Conservation (phyloP, 2,797 vertebrate species). For the Psittacula derbiana region DNA sequence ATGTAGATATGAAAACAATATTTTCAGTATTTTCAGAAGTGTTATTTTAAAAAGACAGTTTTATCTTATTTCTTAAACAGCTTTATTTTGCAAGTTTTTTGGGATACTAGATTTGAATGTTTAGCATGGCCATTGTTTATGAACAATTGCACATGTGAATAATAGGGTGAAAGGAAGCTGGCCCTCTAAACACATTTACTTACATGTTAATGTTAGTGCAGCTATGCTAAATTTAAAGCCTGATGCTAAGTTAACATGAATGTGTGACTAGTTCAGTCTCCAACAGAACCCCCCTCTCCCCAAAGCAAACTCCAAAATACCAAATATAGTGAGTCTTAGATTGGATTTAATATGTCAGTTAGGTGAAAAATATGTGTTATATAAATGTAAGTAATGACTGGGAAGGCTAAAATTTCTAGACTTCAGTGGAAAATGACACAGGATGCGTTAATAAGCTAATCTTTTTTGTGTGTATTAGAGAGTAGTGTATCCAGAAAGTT, state of each 20-base stretch:
- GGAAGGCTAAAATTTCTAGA: not conserved
- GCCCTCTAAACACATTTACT: not conserved
- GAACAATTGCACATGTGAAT: not conserved
- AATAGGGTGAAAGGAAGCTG: not conserved
- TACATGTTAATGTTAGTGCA: not conserved
- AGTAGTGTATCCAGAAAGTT: not conserved
- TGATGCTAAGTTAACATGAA: not conserved
- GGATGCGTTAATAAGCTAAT: not conserved
- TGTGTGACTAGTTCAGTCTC: not conserved
- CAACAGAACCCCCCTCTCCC: not conserved
- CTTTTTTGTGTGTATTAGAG: not conserved
- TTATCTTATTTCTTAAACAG: not conserved
- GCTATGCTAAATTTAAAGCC: not conserved
- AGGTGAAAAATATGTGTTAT: not conserved
- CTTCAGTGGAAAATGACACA: not conserved
- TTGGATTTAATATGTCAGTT: not conserved
- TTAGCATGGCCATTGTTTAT: not conserved
- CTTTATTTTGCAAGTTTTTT: not conserved
- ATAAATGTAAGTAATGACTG: not conserved
- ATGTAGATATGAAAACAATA: not conserved
- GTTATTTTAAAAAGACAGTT: not conserved
- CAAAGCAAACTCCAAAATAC: not conserved
- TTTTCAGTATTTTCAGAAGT: not conserved
- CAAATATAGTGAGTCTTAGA: not conserved
- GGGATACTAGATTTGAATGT: not conserved